Evolutionary conservation across 2,797 vertebrate species (phyloP), one percentile per base, ranked within the genome.

Genomic region (Rhinogobio ventralis): DNA sequence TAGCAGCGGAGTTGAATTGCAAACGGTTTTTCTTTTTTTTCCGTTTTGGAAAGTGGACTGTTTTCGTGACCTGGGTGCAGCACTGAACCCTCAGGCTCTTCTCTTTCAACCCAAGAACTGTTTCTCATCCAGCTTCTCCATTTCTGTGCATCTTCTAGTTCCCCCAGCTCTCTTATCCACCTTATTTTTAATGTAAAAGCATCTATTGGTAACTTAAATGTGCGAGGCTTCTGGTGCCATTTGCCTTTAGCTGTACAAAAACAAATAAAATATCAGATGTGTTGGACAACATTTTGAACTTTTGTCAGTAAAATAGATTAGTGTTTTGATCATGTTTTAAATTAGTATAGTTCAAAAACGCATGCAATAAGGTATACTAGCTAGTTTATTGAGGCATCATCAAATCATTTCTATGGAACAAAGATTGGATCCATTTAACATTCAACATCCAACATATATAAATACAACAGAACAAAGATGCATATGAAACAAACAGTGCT

Each of bases 11-110:
- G 30, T 39, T 66, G 19, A 62, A 49, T 74, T 62, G 68, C 68
- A 73, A 13, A 73, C 28, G 19, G 8, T 42, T 42, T 42, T 42
- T 42, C 0, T 28, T 53, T 55, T 62, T 23, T 78, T 42, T 11
- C 8, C 1, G 2, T 78, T 49, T 33, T 76, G 53, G 14, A 36
- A 55, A 49, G 46, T 23, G 28, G 17, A 51, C 69, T n/a, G 53
- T 76, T 75, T 64, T 75, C 25, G 20, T 17, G 25, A 51, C 46
- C 1, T 1, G 28, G 36, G 53, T 9, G 62, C 39, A 46, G 55
- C 30, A 0, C 77, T 88, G 39, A 89, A 78, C 73, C 80, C 68
- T 66, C 75, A 0, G 45, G 72, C 55, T 77, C 28, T 71, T 51
- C 23, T 33, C 10, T 81, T 64, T 81, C 55, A 66, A 55, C 60